Conservation (phyloP, 2,113 vertebrate species). For the Seriola dumerili region DNA sequence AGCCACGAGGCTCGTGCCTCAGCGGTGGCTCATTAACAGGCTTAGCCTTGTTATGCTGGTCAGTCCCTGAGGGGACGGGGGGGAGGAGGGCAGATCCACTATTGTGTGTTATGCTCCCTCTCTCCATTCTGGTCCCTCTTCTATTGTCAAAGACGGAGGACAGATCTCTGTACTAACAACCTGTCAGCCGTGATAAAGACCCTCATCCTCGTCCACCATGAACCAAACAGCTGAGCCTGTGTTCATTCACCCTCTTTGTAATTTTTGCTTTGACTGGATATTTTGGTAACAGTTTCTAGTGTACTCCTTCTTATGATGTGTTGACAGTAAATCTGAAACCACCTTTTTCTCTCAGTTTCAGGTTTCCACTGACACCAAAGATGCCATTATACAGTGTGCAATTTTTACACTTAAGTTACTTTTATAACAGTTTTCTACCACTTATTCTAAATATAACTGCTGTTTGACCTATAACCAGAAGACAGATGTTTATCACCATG, state of each 20-base stretch:
- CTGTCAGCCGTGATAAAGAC: not conserved
- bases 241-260: not conserved
- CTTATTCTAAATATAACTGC: not conserved
- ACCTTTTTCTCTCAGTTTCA: no score
- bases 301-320: no score
- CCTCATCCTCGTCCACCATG: not conserved
- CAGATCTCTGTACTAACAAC: constrained; percentile 11
- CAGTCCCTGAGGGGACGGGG: constrained; percentile 6
- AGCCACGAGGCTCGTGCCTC: constrained; percentile 39
- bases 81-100: constrained; percentile 7
- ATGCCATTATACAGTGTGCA: no score
- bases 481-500: no score
- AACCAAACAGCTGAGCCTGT: not conserved
- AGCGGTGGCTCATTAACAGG: constrained; percentile 53
- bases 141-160: constrained; percentile 25
- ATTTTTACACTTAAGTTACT: no score
- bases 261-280: not conserved
- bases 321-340: no score
- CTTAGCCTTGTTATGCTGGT: constrained; percentile 53
- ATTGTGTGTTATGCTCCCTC: constrained; percentile 21
- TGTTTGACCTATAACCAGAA: not conserved
- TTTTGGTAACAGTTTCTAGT: not conserved
- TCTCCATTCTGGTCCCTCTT: not conserved
- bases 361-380: no score
- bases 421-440: not conserved